These are phyloP conservation scores for Stomatorhinus ivindoensis DNA, from an alignment of 2,113 vertebrate species.

Conservation along the genomic window DNA sequence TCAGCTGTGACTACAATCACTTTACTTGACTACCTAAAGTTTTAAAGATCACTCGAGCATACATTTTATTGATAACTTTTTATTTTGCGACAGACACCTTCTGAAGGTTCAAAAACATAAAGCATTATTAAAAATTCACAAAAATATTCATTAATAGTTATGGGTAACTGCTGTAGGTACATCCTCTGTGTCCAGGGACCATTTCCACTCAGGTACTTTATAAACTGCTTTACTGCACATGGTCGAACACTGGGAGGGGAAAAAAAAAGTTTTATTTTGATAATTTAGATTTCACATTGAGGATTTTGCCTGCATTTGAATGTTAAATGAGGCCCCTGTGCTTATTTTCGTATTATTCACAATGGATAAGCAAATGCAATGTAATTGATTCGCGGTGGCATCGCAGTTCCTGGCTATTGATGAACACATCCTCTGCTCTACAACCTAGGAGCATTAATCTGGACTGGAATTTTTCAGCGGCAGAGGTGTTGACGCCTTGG, in stretches of 20 bases:
- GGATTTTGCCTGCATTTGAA: slow-evolving; percentile 10
- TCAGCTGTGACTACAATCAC: background rate
- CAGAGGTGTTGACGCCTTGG: slow-evolving; percentile 48
- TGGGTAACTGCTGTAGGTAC: background rate
- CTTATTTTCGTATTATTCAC: slow-evolving; percentile 15
- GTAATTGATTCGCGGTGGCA: background rate
- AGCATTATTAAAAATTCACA: background rate
- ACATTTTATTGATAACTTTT: background rate
- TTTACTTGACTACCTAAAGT: background rate
- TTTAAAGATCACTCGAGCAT: background rate
- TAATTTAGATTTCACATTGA: background rate
- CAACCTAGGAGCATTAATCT: slow-evolving; percentile 36
- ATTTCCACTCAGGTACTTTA: background rate
- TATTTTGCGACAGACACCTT: background rate
- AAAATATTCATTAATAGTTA: background rate
- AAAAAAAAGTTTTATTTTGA: background rate
- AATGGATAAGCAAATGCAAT: slow-evolving; percentile 9
- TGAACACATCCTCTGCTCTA: slow-evolving; percentile 5
- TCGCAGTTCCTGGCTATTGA: background rate
- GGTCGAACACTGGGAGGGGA: background rate
- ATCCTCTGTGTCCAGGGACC: background rate
- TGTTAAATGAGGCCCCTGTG: background rate
- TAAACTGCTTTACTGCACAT: background rate
- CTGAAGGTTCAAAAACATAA: background rate
- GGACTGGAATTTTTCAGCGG: slow-evolving; percentile 32